Base-by-base conservation (phyloP, 1,140 invertebrate genomes). In the Drosophila quadrilineata region DNA sequence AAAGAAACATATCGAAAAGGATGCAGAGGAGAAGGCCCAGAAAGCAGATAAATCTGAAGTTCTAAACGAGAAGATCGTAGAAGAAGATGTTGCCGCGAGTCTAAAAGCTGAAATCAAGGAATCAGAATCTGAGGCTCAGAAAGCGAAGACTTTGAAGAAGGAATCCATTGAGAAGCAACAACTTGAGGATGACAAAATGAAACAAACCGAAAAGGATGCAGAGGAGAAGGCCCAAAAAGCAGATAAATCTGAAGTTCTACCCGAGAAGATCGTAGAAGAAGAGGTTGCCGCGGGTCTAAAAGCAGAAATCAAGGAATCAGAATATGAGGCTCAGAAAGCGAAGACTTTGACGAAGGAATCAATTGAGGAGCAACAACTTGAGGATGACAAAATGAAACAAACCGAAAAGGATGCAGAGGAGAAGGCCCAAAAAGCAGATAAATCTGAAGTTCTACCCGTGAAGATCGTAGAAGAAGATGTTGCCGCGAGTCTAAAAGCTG, bases 381-480 rank as follows among this genome's bases (percentile, higher is more conserved):
- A 49, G n/a, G 14, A 24, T 2, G 10, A 57, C 6, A 3, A 48
- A 19, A 36, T 36, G n/a, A 63, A 48, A 33, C 49, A 48, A 2
- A 26, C 10, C 1, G 36, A 57, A 26, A 24, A 24, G 6, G 35
- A 49, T 26, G 52, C 43, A 21, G 24, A 28, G 1, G 26, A 45
- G 19, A 35, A 45, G 22, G 10, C 46, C n/a, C 28, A 58, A n/a
- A 31, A 50, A 36, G 62, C 16, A 24, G 48, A 60, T 21, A 12
- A 17, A 40, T 59, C 56, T 38, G 64, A 62, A 67, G 19, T 63
- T 12, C 26, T 45, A 6, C 28, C 38, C 6, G 40, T 52, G 2
- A 67, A 67, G 4, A 21, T 59, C 14, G 35, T 17, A 3, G 57
- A 66, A 46, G 53, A 57, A 22, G 50, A 26, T 8, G 14, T 38